Percentiles rank a stretch among this genome's conserved stretches.
Evolutionary conservation across 2,888 invertebrate genomes (phyloP).

Genomic region (Marasmarcha lunaedactyla): DNA sequence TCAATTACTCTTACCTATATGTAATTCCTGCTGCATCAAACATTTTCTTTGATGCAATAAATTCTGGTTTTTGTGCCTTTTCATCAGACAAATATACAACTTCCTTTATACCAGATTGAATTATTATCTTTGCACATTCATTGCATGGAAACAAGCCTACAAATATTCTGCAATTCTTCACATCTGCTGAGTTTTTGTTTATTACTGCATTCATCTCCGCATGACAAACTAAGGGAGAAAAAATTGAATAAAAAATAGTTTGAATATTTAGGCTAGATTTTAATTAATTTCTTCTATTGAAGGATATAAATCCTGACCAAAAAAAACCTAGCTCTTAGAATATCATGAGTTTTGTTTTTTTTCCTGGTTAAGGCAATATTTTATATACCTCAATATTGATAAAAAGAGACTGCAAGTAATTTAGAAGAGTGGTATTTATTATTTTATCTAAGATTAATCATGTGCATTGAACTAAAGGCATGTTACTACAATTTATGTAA

Average conservation of each 20-base stretch:
- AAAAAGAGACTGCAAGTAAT: too few relatives aligned
- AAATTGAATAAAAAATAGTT: constrained; percentile 3
- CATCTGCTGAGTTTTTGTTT: constrained; percentile 85
- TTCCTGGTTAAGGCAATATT: too few relatives aligned
- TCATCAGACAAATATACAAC: constrained; percentile 88
- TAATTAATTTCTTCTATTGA: too few relatives aligned
- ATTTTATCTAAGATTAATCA: too few relatives aligned
- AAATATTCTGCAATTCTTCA: constrained; percentile 86
- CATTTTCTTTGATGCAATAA: constrained; percentile 84
- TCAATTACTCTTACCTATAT: constrained; percentile 76
- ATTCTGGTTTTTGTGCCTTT: constrained; percentile 74
- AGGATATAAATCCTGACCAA: too few relatives aligned
- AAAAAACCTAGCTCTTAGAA: too few relatives aligned
- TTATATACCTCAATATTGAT: too few relatives aligned
- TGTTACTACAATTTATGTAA: too few relatives aligned
- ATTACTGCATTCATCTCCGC: constrained; percentile 98
- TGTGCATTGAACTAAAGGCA: too few relatives aligned
- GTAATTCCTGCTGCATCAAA: constrained; percentile 81
- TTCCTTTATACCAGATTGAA: constrained; percentile 89
- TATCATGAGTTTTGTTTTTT: too few relatives aligned
- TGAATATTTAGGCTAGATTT: too few relatives aligned
- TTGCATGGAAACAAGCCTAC: constrained; percentile 96
- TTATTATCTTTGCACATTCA: constrained; percentile 96
- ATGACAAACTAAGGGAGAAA: constrained; percentile 84
- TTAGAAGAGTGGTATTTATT: too few relatives aligned